Evolutionary conservation across 2,888 invertebrate species (phyloP).

Genomic region (Magallana nippona): DNA sequence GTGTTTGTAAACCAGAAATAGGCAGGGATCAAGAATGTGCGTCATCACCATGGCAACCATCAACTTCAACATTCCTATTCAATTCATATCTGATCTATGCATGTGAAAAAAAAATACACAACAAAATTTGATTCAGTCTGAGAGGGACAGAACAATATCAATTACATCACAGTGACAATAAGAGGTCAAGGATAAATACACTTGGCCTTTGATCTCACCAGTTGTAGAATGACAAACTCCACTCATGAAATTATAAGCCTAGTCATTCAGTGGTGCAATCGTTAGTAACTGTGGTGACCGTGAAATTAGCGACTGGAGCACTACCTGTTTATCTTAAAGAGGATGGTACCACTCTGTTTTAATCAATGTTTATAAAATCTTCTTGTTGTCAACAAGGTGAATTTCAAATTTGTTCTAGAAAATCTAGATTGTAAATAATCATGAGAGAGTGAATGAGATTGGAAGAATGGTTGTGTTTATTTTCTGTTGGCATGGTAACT

Average conservation of each 20-base stretch:
- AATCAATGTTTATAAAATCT: no score
- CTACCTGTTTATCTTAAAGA: no score
- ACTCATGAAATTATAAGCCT: not conserved
- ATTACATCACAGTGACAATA: not conserved
- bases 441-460: not conserved
- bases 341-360: no score
- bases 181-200: not conserved
- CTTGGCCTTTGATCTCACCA: not conserved
- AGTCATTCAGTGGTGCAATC: conserved; percentile 6
- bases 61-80: conserved; percentile 15
- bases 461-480: not conserved
- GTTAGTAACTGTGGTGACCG: not conserved
- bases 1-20: conserved; percentile 2
- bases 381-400: not conserved
- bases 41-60: conserved; percentile 24
- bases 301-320: not conserved
- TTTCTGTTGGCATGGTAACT: not conserved
- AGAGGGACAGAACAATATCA: no score
- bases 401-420: not conserved
- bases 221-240: not conserved
- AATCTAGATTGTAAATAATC: not conserved
- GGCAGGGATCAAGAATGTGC: conserved; percentile 5
- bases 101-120: not conserved
- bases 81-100: conserved; percentile 24
- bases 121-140: not conserved